Percentiles rank a stretch among this genome's conserved stretches.
Evolutionary conservation across 1,140 invertebrate genomes (phyloP).

Genomic region (Rhopalosiphum maidis): DNA sequence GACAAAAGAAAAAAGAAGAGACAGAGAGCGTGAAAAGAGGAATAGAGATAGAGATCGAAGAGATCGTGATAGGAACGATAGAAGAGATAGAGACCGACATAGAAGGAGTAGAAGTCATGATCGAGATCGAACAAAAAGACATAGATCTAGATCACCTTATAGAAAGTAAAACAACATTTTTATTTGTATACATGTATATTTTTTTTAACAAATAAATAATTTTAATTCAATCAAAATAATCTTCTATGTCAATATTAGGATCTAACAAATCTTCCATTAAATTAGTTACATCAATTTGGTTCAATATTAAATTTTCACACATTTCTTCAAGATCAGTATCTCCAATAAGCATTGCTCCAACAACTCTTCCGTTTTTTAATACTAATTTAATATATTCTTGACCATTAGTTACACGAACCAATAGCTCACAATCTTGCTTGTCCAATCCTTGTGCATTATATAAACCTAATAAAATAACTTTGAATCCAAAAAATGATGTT

Average conservation of each 20-base stretch:
- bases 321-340: slow-evolving; percentile 98
- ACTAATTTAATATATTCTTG: slow-evolving; percentile 92
- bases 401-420: slow-evolving; percentile 83
- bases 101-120: slow-evolving; percentile 54
- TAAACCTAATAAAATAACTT: slow-evolving; percentile 91
- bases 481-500: slow-evolving; percentile 93
- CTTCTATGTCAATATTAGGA: slow-evolving; percentile 96
- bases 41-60: slow-evolving; percentile 58
- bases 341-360: slow-evolving; percentile 94
- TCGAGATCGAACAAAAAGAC: slow-evolving; percentile 41
- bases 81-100: slow-evolving; percentile 59
- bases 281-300: slow-evolving; percentile 87
- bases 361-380: slow-evolving; percentile 81
- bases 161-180: slow-evolving; percentile 41
- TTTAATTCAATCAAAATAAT: slow-evolving; percentile 91
- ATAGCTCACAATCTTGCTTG: slow-evolving; percentile 79
- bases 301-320: slow-evolving; percentile 96
- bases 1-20: slow-evolving; percentile 59
- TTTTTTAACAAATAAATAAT: slow-evolving; percentile 43
- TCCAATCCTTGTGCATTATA: slow-evolving; percentile 92
- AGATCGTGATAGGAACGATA: slow-evolving; percentile 57
- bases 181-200: slow-evolving; percentile 32
- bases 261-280: slow-evolving; percentile 93
- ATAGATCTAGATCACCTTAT: slow-evolving; percentile 51
- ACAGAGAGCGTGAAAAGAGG: slow-evolving; percentile 45